These are phyloP conservation scores for Ciona savignyi DNA, from an alignment of 23 tunicate genomes.

Conservation along the genomic window DNA sequence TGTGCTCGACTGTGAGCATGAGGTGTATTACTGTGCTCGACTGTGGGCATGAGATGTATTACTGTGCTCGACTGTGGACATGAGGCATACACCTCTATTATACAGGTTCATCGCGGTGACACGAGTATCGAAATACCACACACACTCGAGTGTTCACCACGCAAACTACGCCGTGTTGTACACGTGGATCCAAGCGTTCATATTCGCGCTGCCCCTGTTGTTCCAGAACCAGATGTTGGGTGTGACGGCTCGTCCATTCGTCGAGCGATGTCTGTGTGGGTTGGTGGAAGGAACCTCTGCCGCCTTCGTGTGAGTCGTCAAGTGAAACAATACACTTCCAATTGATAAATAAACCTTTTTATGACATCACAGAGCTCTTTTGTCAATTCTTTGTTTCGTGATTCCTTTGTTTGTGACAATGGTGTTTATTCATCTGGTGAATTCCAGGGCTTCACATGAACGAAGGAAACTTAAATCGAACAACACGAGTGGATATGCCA, in stretches of 20 bases:
- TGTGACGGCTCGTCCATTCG: conserved; percentile 43
- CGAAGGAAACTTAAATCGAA: conserved; percentile 4
- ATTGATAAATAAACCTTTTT: neutral
- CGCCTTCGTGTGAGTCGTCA: conserved; percentile 44
- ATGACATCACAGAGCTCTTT: conserved; percentile 16
- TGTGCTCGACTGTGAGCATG: too few species aligned
- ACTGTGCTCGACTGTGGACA: too few species aligned
- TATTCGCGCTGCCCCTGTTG: conserved; percentile 65
- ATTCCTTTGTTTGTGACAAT: conserved; percentile 40
- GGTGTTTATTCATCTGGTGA: conserved; percentile 23
- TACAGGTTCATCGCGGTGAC: conserved; percentile 55
- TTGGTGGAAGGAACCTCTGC: conserved; percentile 51
- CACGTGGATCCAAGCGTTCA: conserved; percentile 82
- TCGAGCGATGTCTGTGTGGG: conserved; percentile 73
- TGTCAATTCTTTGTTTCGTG: conserved; percentile 19
- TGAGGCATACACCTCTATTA: too few species aligned
- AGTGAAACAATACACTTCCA: too few species aligned
- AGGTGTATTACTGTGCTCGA: too few species aligned
- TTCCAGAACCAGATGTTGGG: conserved; percentile 62
- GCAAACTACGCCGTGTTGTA: conserved; percentile 81
- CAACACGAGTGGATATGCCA: conserved; percentile 30
- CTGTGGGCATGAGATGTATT: too few species aligned
- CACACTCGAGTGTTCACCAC: conserved; percentile 41
- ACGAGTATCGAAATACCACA: conserved; percentile 18
- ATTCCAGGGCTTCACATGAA: conserved; percentile 19